Conservation (phyloP, 2,113 vertebrate species). For the Mobula hypostoma region DNA sequence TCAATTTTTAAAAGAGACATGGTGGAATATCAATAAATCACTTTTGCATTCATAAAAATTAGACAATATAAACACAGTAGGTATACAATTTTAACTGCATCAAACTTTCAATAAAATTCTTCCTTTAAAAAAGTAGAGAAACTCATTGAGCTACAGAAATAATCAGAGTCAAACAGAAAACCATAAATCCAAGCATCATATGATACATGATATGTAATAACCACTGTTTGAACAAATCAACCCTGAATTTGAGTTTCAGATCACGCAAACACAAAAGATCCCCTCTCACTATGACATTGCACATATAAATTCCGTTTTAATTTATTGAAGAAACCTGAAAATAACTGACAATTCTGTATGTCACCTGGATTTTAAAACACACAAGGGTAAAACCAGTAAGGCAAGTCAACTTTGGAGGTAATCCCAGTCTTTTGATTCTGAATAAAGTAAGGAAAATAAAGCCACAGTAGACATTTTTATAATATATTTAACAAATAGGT, state of each 20-base stretch:
- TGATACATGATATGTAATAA: background rate
- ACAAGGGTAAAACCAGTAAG: background rate
- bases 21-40: background rate
- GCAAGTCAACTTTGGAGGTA: background rate
- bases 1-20: background rate
- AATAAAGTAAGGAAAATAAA: background rate
- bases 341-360: background rate
- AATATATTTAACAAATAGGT: background rate
- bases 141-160: background rate
- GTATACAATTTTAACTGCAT: conserved; percentile 1
- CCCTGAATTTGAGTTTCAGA: background rate
- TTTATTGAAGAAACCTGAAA: background rate
- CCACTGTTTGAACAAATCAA: background rate
- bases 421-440: background rate
- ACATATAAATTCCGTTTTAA: background rate
- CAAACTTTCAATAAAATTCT: conserved; percentile 2
- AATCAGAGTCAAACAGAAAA: background rate
- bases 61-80: background rate
- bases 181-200: background rate
- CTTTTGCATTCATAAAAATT: background rate
- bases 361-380: background rate
- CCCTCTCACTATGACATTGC: background rate
- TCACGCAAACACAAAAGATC: background rate
- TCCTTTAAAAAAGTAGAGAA: background rate
- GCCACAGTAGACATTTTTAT: background rate